Evolutionary conservation across 2,113 vertebrate species (phyloP), one percentile per base, ranked within the genome.

Genomic region (Bujurquina vittata): DNA sequence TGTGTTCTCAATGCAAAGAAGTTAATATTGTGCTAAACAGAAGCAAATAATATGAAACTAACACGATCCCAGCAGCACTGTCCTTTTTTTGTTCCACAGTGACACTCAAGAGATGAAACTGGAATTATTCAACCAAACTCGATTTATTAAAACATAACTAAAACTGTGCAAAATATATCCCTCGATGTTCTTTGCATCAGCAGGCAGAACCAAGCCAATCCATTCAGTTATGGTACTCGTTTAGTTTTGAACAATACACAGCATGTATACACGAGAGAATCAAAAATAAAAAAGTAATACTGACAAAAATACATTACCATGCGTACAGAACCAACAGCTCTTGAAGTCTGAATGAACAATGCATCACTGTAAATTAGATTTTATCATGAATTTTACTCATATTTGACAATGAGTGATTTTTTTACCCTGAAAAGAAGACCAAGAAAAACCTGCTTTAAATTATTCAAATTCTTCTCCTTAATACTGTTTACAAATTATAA

Each of bases 221-320:
- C 14, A 85, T 22, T 62, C 31, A 40, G 52, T 76, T 76, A 49
- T 14, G 40, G 46, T 75, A 9, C 23, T 49, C 11, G 11, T 69
- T 75, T 55, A 79, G 58, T 62, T 77, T 35, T 57, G 2, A 79
- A 80, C 55, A 78, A 89, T 65, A 84, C 55, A 83, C 75, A 88
- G 56, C 56, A 82, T 40, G 61, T 73, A 79, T 80, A 85, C 67
- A 74, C 77, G 40, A 37, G 62, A 89, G 77, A 82, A 86, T 62
- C 67, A 26, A 84, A 56, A 77, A 89, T 87, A 84, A 69, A 49
- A 86, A 90, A 75, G 69, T 90, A 93, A 93, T 90, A 94, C 93
- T 92, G 88, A 91, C 23, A 90, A 82, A 61, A 82, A 15, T 52
- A 31, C 78, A 82, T 75, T 63, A 80, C 62, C 55, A 63, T n/a